Base-by-base conservation (phyloP, 1,140 invertebrate species). In the Diachasma alloeum region DNA sequence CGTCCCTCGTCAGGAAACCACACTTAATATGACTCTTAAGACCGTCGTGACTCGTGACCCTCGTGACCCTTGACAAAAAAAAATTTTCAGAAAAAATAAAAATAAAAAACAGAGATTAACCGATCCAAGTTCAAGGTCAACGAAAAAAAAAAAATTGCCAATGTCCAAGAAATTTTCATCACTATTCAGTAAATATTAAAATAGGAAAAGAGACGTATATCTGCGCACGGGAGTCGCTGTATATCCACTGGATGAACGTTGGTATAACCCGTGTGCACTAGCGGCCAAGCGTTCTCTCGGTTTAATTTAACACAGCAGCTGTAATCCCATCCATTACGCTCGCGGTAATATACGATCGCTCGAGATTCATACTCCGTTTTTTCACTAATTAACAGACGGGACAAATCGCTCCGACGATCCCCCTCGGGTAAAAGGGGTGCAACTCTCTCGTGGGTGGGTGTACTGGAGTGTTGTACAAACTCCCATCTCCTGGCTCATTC, bases 301-400 rank as follows among this genome's bases (percentile, higher is more conserved):
- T 89, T 90, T 89, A 90, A 90, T 90, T 89, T 90, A 90, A 89
- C 89, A 85, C 87, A 89, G 88, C 89, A 90, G 88, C 89, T 90
- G 89, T 89, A 90, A 89, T 90, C 87, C 89, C 88, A 90, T 90
- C 88, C 85, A 90, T 90, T 90, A 89, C 87, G 85, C 79, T 76
- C 82, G 86, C 84, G 85, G 88, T 90, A 89, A 90, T 90, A 89
- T 90, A 89, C 88, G 88, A 90, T 89, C 89, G 89, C 88, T 89
- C 88, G 87, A 89, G 89, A 89, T 89, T 90, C 89, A 89, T 89
- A 90, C 88, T 90, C 88, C 87, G 87, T 89, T 90, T 90, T 90
- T 89, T 89, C 88, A 89, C 89, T 90, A 90, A 90, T 90, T 90
- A 89, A 90, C 89, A 90, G 89, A 89, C 89, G 88, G 88, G 89